These are phyloP conservation scores for Sorex fumeus DNA, from an alignment of 2,113 vertebrate species.

Conservation along the genomic window DNA sequence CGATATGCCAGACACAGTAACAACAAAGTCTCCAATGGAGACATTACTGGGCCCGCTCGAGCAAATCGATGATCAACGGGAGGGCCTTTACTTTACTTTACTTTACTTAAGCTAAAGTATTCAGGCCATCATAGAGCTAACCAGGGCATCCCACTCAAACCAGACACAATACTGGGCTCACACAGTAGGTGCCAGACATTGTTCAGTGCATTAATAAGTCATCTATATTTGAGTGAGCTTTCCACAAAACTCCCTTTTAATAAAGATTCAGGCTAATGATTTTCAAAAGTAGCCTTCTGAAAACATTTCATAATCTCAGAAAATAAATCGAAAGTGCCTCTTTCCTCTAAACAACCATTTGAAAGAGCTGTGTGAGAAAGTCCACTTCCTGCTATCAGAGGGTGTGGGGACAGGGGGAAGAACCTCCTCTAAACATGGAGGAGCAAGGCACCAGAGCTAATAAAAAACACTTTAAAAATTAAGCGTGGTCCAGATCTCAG, in stretches of 20 bases:
- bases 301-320: background rate
- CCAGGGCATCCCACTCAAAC: background rate
- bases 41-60: no score
- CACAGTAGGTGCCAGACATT: background rate
- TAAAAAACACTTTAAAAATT: constrained; percentile 30
- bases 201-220: background rate
- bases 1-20: no score
- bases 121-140: background rate
- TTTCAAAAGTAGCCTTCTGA: constrained; percentile 57
- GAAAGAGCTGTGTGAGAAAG: constrained; percentile 12
- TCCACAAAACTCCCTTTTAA: constrained; percentile 4
- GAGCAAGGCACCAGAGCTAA: background rate
- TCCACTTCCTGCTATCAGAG: background rate
- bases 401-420: no score
- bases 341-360: constrained; percentile 13
- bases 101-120: background rate
- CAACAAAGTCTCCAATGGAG: no score
- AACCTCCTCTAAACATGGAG: background rate
- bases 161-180: background rate
- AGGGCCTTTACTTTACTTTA: no score
- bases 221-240: background rate
- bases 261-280: constrained; percentile 25
- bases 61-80: no score
- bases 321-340: constrained; percentile 44
- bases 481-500: constrained; percentile 4